A percentile compares a stretch with the other conserved stretches of the same genome.
Conservation (phyloP, 2,797 vertebrate genomes). For the Melanogrammus aeglefinus region DNA sequence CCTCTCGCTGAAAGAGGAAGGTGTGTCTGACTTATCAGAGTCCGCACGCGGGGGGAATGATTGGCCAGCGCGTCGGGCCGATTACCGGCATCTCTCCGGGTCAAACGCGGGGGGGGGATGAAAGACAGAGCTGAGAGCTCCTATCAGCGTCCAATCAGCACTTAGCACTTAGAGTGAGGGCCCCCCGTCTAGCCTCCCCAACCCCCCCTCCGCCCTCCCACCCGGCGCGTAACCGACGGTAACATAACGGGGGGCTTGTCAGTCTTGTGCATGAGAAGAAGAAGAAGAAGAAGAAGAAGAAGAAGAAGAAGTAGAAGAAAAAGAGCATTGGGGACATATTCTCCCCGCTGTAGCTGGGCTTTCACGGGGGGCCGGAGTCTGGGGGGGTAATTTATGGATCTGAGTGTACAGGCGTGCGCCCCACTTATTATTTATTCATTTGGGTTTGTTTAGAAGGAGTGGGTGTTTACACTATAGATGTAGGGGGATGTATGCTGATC, state of each 20-base stretch:
- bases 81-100: conserved; percentile 89
- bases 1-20: conserved; percentile 83
- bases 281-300: conserved; percentile 5
- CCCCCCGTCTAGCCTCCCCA: conserved; percentile 51
- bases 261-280: conserved; percentile 74
- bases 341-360: conserved; percentile 48
- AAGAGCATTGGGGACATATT: conserved; percentile 51
- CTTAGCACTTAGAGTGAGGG: conserved; percentile 85
- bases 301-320: conserved; percentile 45
- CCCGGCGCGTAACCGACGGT: not conserved
- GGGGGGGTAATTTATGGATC: conserved; percentile 63
- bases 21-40: conserved; percentile 97
- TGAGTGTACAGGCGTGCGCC: conserved; percentile 43
- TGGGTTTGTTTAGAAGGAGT: conserved; percentile 66
- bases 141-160: conserved; percentile 90
- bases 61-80: conserved; percentile 90
- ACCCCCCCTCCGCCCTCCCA: conserved; percentile 15
- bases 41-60: conserved; percentile 96
- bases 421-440: conserved; percentile 69
- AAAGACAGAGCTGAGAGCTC: conserved; percentile 89
- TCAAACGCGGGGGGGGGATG: conserved; percentile 94
- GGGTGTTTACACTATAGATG: conserved; percentile 67
- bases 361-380: conserved; percentile 43
- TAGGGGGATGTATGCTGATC: conserved; percentile 60
- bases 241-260: conserved; percentile 69